Conservation (phyloP, 2,888 invertebrate species). For the Tenthredo amoena region DNA sequence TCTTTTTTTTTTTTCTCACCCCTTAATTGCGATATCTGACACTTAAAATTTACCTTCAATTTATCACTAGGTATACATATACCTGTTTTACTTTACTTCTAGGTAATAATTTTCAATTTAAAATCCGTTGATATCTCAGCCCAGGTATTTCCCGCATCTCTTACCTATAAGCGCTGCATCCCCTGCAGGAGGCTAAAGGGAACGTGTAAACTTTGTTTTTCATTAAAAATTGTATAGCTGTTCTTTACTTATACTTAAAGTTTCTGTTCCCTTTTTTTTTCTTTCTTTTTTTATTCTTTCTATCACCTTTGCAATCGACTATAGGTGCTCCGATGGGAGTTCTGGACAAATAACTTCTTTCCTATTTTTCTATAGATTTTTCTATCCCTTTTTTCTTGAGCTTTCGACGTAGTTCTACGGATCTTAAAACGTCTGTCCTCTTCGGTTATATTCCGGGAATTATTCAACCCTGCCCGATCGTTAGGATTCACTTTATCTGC, state of each 20-base stretch:
- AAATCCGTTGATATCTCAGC: no score
- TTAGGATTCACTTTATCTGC: constrained; percentile 71
- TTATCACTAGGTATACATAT: no score
- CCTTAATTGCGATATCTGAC: no score
- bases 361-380: background rate
- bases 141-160: no score
- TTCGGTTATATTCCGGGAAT: constrained; percentile 59
- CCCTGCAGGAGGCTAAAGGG: no score
- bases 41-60: no score
- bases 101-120: no score
- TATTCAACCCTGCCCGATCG: constrained; percentile 70
- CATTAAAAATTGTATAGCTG: background rate
- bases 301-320: constrained; percentile 14
- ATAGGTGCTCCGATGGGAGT: background rate
- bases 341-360: background rate
- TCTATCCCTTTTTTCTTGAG: background rate
- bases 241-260: background rate
- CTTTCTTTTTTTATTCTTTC: background rate
- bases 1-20: background rate
- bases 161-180: no score
- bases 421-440: constrained; percentile 12
- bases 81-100: no score
- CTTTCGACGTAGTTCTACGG: background rate
- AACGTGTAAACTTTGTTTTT: constrained; percentile 4
- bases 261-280: background rate